These are phyloP conservation scores for Hipparchia sbordonii DNA, from an alignment of 2,888 invertebrate genomes.

Conservation along the genomic window DNA sequence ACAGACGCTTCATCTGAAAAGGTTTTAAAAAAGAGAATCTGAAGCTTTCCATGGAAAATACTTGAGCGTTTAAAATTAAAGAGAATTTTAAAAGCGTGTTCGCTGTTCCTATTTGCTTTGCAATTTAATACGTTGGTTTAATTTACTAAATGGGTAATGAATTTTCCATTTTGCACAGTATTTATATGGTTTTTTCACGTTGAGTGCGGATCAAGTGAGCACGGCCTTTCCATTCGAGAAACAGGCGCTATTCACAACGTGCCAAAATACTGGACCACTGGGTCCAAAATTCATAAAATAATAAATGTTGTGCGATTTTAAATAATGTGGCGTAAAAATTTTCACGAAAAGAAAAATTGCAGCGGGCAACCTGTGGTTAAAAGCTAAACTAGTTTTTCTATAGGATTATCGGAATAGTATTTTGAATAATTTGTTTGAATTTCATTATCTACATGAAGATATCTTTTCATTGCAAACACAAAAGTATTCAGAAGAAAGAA, in stretches of 20 bases:
- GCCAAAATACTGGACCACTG: neutral
- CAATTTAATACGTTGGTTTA: constrained; percentile 6
- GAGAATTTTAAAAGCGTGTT: constrained; percentile 10
- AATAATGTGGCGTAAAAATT: too few relatives aligned
- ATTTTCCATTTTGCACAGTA: constrained; percentile 29
- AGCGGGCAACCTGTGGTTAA: too few relatives aligned
- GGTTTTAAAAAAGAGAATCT: constrained; percentile 8
- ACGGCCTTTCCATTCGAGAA: neutral
- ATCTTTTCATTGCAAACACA: too few relatives aligned
- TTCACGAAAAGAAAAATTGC: too few relatives aligned
- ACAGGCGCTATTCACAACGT: neutral
- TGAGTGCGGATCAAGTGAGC: constrained; percentile 12
- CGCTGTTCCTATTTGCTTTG: constrained; percentile 17
- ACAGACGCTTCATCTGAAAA: constrained; percentile 16
- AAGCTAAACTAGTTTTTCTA: neutral
- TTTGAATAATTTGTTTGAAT: too few relatives aligned
- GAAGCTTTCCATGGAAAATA: constrained; percentile 12
- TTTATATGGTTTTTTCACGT: constrained; percentile 24
- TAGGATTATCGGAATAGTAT: neutral
- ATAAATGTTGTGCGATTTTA: too few relatives aligned
- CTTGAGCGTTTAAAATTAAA: constrained; percentile 10
- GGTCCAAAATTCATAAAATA: neutral
- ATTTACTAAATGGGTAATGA: constrained; percentile 32
- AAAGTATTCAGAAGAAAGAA: too few relatives aligned
- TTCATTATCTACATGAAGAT: too few relatives aligned